phyloP scores from a whole-genome alignment of 2,888 invertebrate species.

The Drosophila ochracea region DNA sequence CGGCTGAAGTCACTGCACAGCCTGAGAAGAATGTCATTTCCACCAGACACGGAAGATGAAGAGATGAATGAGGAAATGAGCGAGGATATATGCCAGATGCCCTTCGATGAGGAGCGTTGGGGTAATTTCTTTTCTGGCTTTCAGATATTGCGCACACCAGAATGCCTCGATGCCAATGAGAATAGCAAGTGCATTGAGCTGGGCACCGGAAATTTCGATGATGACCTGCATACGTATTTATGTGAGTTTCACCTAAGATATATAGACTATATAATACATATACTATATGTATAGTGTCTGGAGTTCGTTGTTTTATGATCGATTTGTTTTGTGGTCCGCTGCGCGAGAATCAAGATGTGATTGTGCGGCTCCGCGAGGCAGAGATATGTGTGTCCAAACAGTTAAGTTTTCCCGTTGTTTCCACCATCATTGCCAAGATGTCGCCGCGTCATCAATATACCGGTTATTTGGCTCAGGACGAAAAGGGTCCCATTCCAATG shows the following conservation, averaged over 20 bases:
- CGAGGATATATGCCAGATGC: constrained; percentile 46
- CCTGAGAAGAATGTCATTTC: constrained; percentile 17
- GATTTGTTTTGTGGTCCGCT: constrained; percentile 76
- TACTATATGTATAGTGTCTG: constrained; percentile 46
- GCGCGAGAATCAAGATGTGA: constrained; percentile 64
- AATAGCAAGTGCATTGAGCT: constrained; percentile 76
- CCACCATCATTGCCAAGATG: constrained; percentile 74
- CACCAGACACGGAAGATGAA: not conserved
- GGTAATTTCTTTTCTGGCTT: constrained; percentile 73
- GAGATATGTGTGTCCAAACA: constrained; percentile 71
- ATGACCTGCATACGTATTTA: constrained; percentile 50
- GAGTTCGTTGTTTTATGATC: constrained; percentile 76
- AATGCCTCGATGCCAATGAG: constrained; percentile 49
- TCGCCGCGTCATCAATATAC: constrained; percentile 80
- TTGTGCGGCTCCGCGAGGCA: constrained; percentile 73
- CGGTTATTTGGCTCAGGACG: constrained; percentile 53
- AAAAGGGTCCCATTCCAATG: constrained; percentile 20
- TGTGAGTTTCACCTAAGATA: constrained; percentile 48
- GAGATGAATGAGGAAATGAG: constrained; percentile 43
- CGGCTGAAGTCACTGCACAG: constrained; percentile 34
- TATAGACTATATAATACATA: not conserved
- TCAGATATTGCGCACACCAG: constrained; percentile 58
- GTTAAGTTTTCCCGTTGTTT: constrained; percentile 70
- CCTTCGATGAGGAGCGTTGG: constrained; percentile 73
- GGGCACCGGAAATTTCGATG: constrained; percentile 22